phyloP scores from a whole-genome alignment of 2,888 invertebrate genomes.

The Xanthostigma xanthostigma region DNA sequence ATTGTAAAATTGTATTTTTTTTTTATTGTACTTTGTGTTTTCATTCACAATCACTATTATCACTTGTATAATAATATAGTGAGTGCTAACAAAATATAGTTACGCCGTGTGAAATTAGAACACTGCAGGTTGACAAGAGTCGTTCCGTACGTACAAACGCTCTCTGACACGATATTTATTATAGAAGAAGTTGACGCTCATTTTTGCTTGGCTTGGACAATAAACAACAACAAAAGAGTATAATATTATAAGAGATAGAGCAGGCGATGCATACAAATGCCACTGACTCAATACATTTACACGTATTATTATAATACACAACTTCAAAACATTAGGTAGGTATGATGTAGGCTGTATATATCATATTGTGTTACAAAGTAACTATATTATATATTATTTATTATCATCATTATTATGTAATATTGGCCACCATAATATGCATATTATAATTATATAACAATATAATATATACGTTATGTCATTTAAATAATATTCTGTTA shows the following conservation, averaged over 20 bases:
- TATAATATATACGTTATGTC: slow-evolving; percentile 11
- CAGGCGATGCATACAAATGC: no score
- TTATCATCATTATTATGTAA: neutral
- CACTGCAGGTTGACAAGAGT: no score
- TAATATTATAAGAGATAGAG: no score
- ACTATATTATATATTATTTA: slow-evolving; percentile 8
- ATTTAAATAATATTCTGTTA: slow-evolving; percentile 13
- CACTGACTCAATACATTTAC: no score
- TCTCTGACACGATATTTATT: slow-evolving; percentile 11
- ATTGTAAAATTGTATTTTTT: neutral
- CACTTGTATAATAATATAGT: no score
- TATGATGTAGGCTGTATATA: slow-evolving; percentile 7
- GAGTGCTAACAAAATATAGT: no score
- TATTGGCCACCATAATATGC: slow-evolving; percentile 7
- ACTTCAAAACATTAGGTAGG: neutral
- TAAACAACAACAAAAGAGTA: slow-evolving; percentile 22
- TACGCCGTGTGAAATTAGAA: neutral
- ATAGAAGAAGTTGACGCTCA: slow-evolving; percentile 78
- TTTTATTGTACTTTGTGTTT: neutral
- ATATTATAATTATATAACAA: slow-evolving; percentile 1
- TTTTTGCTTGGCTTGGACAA: slow-evolving; percentile 53
- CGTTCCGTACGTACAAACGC: no score
- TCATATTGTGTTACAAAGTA: slow-evolving; percentile 14
- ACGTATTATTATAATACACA: no score
- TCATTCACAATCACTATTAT: no score